A percentile compares a stretch with the other conserved stretches of the same genome.
Conservation (phyloP, 2,113 vertebrate genomes). For the Echinops telfairi region DNA sequence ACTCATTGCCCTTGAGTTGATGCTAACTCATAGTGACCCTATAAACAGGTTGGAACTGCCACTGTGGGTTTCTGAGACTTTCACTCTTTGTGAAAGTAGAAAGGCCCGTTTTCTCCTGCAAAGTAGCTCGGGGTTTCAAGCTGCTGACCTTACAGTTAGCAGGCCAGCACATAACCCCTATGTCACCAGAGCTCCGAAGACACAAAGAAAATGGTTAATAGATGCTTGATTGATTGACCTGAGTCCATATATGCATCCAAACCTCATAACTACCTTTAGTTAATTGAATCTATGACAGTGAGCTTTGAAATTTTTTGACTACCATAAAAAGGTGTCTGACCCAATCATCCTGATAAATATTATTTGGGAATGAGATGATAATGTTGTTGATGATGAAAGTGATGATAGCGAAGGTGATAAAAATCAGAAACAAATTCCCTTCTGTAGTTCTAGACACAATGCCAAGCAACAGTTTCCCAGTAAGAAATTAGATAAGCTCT, state of each 20-base stretch:
- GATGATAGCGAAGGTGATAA: neutral
- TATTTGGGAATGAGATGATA: neutral
- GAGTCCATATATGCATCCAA: neutral
- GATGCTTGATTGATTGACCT: neutral
- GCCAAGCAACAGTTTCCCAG: neutral
- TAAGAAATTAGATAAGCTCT: constrained; percentile 47
- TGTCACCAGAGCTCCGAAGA: too few relatives aligned
- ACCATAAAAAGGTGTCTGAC: neutral
- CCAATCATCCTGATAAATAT: neutral
- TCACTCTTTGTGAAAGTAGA: too few relatives aligned
- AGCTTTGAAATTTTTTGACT: neutral
- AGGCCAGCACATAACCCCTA: too few relatives aligned
- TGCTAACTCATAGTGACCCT: too few relatives aligned
- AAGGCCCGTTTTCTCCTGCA: too few relatives aligned
- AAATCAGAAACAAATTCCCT: neutral
- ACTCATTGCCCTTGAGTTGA: too few relatives aligned
- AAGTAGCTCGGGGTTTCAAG: too few relatives aligned
- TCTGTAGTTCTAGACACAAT: neutral
- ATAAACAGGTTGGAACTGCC: too few relatives aligned
- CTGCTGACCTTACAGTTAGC: too few relatives aligned
- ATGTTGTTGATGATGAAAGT: neutral
- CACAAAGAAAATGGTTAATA: neutral
- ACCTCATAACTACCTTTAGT: neutral
- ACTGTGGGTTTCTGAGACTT: too few relatives aligned
- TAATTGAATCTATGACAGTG: too few relatives aligned